These are phyloP conservation scores for Cylloceria caligata DNA, from an alignment of 2,888 invertebrate species.

Conservation along the genomic window DNA sequence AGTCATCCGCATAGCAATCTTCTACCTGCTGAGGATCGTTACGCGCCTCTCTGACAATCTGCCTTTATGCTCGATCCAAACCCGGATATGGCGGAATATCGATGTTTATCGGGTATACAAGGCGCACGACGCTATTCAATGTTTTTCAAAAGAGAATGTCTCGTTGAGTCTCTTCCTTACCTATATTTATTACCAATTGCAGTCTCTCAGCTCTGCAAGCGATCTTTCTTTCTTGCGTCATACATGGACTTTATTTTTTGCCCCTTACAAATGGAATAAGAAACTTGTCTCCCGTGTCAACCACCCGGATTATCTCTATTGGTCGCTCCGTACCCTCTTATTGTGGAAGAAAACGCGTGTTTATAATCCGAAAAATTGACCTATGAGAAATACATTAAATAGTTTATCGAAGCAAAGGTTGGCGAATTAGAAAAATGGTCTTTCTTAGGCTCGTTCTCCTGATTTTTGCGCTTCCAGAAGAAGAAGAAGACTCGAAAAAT, in stretches of 20 bases:
- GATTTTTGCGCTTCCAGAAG: no score
- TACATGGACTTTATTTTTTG: not conserved
- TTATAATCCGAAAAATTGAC: no score
- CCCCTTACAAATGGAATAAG: no score
- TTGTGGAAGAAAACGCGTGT: no score
- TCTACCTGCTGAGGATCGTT: conserved; percentile 43
- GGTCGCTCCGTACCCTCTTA: no score
- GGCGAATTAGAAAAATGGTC: no score
- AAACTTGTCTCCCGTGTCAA: no score
- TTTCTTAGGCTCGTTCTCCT: no score
- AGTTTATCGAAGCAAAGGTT: no score
- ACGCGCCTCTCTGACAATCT: not conserved
- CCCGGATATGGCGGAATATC: not conserved
- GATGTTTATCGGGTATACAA: not conserved
- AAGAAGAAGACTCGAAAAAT: no score
- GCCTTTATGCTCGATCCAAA: not conserved
- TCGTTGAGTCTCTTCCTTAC: not conserved
- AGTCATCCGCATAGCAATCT: conserved; percentile 52
- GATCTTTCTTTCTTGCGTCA: conserved; percentile 1
- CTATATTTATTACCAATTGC: not conserved
- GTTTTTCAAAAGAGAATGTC: not conserved
- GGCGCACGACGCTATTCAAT: not conserved
- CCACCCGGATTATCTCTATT: no score
- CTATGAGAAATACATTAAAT: no score
- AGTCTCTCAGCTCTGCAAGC: not conserved